Evolutionary conservation across 2,888 invertebrate species (phyloP).

Genomic region (Crocallis elinguaria): DNA sequence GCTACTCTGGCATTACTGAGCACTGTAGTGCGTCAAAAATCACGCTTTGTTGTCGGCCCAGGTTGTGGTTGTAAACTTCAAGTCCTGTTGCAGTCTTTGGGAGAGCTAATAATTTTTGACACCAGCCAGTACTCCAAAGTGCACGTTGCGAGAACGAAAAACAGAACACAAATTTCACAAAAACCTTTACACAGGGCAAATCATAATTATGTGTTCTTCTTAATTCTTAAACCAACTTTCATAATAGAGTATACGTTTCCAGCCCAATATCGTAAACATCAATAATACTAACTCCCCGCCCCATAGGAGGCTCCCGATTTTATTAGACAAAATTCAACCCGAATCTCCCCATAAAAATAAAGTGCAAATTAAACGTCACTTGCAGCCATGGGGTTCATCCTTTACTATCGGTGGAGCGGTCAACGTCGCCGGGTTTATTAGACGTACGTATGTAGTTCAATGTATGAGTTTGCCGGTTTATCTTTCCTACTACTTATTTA

Average conservation of each 20-base stretch:
- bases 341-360: conserved; percentile 45
- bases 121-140: too few species aligned
- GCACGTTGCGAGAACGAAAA: too few species aligned
- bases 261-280: conserved; percentile 36
- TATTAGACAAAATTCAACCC: conserved; percentile 39
- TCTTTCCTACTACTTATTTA: too few species aligned
- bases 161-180: too few species aligned
- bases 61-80: too few species aligned
- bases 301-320: conserved; percentile 26
- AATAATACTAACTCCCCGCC: conserved; percentile 36
- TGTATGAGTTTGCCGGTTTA: background rate
- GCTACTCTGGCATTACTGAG: too few species aligned
- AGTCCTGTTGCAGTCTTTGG: too few species aligned
- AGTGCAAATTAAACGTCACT: conserved; percentile 60
- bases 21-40: too few species aligned
- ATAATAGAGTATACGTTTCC: conserved; percentile 3
- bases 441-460: conserved; percentile 1
- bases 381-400: conserved; percentile 49
- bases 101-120: too few species aligned
- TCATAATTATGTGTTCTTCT: background rate
- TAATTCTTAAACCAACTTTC: background rate
- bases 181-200: too few species aligned
- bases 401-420: conserved; percentile 29
- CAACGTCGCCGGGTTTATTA: conserved; percentile 16
- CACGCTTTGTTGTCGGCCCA: too few species aligned